A percentile compares a stretch with the other conserved stretches of the same genome.
phyloP scores from a whole-genome alignment of 2,113 vertebrate genomes.

The Kryptolebias marmoratus region DNA sequence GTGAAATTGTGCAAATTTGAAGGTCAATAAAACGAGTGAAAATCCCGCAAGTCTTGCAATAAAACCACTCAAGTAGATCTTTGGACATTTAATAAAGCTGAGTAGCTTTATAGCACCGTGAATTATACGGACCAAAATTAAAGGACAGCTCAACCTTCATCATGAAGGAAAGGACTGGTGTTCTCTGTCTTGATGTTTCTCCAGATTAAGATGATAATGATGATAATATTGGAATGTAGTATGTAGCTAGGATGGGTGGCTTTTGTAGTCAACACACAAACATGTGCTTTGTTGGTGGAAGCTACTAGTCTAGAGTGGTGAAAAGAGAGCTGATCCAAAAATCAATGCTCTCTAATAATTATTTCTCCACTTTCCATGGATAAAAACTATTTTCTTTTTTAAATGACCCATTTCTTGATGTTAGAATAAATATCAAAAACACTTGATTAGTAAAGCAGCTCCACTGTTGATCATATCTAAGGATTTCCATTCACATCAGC shows the following conservation, averaged over 20 bases:
- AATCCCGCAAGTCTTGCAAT: conserved; percentile 2
- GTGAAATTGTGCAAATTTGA: conserved; percentile 24
- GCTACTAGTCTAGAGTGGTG: too few relatives aligned
- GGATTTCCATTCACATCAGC: too few relatives aligned
- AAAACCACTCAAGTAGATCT: conserved; percentile 28
- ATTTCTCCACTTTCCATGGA: too few relatives aligned
- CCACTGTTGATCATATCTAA: too few relatives aligned
- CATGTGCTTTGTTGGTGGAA: background rate
- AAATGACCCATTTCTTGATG: too few relatives aligned
- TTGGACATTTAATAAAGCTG: conserved; percentile 30
- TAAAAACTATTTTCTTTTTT: too few relatives aligned
- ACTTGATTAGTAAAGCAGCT: too few relatives aligned
- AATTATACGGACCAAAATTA: conserved; percentile 15
- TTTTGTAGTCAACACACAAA: background rate
- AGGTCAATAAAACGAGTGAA: conserved; percentile 39
- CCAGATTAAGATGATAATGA: conserved; percentile 12
- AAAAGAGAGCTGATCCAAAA: too few relatives aligned
- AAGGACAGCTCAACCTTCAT: conserved; percentile 43
- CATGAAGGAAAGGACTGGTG: conserved; percentile 6
- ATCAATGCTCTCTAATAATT: too few relatives aligned
- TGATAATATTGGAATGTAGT: background rate
- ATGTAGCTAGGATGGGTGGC: background rate
- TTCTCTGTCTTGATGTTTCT: conserved; percentile 1
- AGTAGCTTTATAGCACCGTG: conserved; percentile 23
- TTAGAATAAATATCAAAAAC: too few relatives aligned